Base-by-base conservation (phyloP, 2,797 vertebrate species). In the Sebastes wilsoni region DNA sequence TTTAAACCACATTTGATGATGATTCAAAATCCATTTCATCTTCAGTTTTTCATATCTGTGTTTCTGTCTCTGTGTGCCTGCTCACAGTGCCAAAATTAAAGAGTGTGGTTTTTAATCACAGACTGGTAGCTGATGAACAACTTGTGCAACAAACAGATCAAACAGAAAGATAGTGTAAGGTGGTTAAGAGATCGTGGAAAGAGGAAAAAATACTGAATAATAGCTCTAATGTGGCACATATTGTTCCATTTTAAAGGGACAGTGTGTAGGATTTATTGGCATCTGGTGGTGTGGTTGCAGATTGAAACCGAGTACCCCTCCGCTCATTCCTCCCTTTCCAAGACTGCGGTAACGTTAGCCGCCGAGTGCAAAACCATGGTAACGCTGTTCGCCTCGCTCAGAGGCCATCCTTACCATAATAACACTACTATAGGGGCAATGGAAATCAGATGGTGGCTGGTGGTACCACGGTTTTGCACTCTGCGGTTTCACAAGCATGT, bases 71-170 rank as follows among this genome's bases (percentile, higher is more conserved):
- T 32, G 30, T 74, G 54, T 30, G 11, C 28, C 22, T 32, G 28
- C 54, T 66, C 54, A 54, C 38, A 28, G n/a, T 27, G 16, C 5
- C 22, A 20, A 28, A 18, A 78, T 61, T 49, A 64, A 75, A 71
- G 14, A 52, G 20, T 75, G 28, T n/a, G 12, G 23, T 66, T 82
- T 75, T 83, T 56, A 64, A 55, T 73, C 49, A 64, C 36, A 59
- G 23, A 25, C 59, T 67, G 5, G 46, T 52, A 10, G 25, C 58
- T 84, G 71, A 77, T 81, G 1, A 82, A 66, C 69, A 54, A 36
- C 38, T 52, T 16, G 32, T 72, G 22, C 52, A 65, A 66, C 46
- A 65, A 65, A 66, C 22, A 65, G 49, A 49, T 72, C 5, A 59
- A 34, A 62, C 25, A 60, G 11, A 60, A 20, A 38, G 2, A 83